Conservation (phyloP, 2,888 invertebrate species). For the Acrocyrtus sp. region DNA sequence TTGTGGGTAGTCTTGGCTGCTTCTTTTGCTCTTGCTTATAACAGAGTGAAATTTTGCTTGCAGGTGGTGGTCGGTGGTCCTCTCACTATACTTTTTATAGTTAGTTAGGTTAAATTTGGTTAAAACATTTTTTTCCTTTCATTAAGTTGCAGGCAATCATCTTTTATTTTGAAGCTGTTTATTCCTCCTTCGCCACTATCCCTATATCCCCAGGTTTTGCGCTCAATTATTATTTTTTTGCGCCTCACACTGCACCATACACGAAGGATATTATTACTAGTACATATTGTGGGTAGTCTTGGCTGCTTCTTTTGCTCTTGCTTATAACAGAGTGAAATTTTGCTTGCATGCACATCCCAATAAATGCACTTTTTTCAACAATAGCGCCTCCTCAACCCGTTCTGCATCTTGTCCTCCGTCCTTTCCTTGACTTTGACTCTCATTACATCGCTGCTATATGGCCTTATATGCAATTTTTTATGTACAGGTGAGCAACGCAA, state of each 20-base stretch:
- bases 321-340: no score
- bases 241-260: no score
- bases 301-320: no score
- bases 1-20: no score
- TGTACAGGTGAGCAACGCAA: neutral
- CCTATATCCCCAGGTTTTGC: no score
- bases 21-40: no score
- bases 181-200: neutral
- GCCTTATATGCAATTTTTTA: neutral
- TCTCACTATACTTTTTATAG: neutral
- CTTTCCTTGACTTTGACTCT: conserved; percentile 49
- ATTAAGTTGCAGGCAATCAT: neutral
- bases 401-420: conserved; percentile 47
- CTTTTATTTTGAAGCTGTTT: neutral
- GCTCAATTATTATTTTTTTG: neutral
- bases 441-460: no score
- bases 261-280: no score
- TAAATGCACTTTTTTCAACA: conserved; percentile 41
- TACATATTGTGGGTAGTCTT: no score
- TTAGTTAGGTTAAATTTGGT: conserved; percentile 1
- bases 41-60: no score
- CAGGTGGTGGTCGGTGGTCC: no score
- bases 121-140: neutral
- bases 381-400: no score
- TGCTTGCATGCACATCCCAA: neutral